Base-by-base conservation (phyloP, 2,888 invertebrate species). In the Osmoderma eremita region DNA sequence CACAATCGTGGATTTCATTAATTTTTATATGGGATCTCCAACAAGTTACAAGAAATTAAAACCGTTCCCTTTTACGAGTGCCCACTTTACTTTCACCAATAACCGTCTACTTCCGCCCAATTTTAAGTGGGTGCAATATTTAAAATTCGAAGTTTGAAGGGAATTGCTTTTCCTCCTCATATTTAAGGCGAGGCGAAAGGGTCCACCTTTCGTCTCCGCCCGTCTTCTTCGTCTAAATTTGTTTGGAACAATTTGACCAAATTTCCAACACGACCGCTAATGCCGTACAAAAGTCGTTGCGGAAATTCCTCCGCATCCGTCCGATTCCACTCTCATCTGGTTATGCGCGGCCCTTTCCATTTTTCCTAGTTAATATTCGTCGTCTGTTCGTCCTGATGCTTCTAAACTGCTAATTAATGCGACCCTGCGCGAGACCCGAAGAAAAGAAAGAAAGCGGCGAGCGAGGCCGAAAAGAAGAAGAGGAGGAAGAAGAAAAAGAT, bases 351-450 rank as follows among this genome's bases (percentile, higher is more conserved):
- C 45, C 22, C 45, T 42, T 61, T 61, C 48, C 58, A 61, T 61
- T 61, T 61, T 61, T 61, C 15, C 58, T 70, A 61, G 58, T 61
- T 61, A 61, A 61, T 61, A 61, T 61, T 69, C 71, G 51, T 68
- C 56, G 67, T 65, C 67, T 65, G 70, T 67, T 67, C 69, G 50
- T 65, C 63, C 65, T 61, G 50, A 67, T 65, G 66, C 67, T 66
- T 68, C 65, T 63, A 71, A 69, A 72, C 68, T 70, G 70, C 70
- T 71, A 71, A 73, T 71, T 71, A 73, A 73, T 71, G 71, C 73
- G 70, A 69, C 69, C 65, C 68, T 66, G 61, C 63, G 42, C 56
- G 66, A 64, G 67, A 67, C 68, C 65, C 62, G 30, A n/a, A 18
- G 17, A 63, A 41, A n/a, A 45, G 22, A 45, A 18, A 48, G 30